These are phyloP conservation scores for Lordiphosa mommai DNA, from an alignment of 1,140 invertebrate genomes.

Conservation along the genomic window DNA sequence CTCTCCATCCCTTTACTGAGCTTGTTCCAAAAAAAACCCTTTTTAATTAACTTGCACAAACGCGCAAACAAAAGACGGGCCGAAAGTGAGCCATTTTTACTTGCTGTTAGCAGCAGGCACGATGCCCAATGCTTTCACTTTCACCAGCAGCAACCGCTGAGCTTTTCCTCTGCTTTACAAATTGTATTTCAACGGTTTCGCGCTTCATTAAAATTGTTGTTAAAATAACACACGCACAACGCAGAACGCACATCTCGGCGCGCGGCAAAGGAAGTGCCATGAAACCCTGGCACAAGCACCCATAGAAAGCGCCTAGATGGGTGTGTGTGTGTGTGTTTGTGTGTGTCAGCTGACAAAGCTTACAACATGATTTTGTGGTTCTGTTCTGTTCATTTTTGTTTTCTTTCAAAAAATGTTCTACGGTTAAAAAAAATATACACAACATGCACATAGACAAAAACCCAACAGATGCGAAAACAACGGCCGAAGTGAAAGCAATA, in stretches of 20 bases:
- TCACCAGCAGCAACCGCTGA: background rate
- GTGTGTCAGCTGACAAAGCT: conserved; percentile 56
- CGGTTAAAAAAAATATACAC: conserved; percentile 37
- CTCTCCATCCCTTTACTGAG: background rate
- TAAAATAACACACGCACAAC: conserved; percentile 72
- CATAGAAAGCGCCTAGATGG: conserved; percentile 34
- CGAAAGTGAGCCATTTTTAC: conserved; percentile 52
- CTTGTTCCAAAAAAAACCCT: conserved; percentile 35
- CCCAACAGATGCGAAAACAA: background rate
- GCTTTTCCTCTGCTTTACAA: conserved; percentile 54
- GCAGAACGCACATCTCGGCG: conserved; percentile 11
- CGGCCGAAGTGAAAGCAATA: background rate
- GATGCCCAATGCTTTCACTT: background rate
- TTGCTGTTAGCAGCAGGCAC: conserved; percentile 35
- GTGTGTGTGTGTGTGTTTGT: conserved; percentile 9
- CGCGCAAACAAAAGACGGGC: conserved; percentile 44
- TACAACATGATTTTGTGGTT: conserved; percentile 76
- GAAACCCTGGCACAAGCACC: conserved; percentile 54
- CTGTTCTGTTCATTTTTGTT: conserved; percentile 61
- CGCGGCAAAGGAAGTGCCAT: conserved; percentile 4
- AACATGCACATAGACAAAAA: conserved; percentile 3
- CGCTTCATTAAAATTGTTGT: conserved; percentile 77
- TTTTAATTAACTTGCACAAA: conserved; percentile 74
- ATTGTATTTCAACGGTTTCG: conserved; percentile 75
- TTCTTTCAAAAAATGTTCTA: conserved; percentile 36